Conservation (phyloP, 2,888 invertebrate genomes). For the Priocnemis perturbator region DNA sequence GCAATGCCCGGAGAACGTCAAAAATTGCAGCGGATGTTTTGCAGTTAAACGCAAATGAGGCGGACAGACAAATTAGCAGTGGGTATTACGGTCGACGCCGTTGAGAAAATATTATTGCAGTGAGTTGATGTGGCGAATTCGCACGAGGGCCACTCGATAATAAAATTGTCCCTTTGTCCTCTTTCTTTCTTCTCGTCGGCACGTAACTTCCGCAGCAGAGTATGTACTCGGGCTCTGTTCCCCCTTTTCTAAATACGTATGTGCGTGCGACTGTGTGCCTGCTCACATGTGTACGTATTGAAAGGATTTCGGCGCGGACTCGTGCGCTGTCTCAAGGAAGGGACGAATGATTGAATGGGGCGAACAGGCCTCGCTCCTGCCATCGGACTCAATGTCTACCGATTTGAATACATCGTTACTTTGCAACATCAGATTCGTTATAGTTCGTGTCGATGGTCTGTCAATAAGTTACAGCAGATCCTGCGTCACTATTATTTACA, state of each 20-base stretch:
- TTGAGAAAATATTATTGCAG: conserved; percentile 65
- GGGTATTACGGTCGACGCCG: conserved; percentile 29
- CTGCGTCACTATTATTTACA: too few species aligned
- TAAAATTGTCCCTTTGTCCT: conserved; percentile 63
- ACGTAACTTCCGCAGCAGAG: conserved; percentile 16
- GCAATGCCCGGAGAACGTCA: conserved; percentile 33
- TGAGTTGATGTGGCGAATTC: conserved; percentile 34
- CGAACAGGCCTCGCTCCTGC: too few species aligned
- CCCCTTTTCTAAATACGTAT: conserved; percentile 25
- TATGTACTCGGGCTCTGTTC: conserved; percentile 9
- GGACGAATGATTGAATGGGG: conserved; percentile 19
- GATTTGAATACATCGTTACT: too few species aligned
- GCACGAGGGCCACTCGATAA: conserved; percentile 53
- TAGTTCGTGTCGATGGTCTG: too few species aligned
- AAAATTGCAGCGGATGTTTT: conserved; percentile 52
- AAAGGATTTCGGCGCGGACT: conserved; percentile 60
- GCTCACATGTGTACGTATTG: conserved; percentile 37
- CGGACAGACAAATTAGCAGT: not conserved
- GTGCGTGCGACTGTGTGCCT: conserved; percentile 1
- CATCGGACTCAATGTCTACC: too few species aligned
- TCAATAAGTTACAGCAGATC: too few species aligned
- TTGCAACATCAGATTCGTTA: too few species aligned
- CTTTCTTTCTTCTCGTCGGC: conserved; percentile 38
- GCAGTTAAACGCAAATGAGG: not conserved
- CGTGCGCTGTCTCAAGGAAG: conserved; percentile 35